Evolutionary conservation across 2,797 vertebrate species (phyloP), one percentile per base, ranked within the genome.

Genomic region (Catamblyrhynchus diadema): DNA sequence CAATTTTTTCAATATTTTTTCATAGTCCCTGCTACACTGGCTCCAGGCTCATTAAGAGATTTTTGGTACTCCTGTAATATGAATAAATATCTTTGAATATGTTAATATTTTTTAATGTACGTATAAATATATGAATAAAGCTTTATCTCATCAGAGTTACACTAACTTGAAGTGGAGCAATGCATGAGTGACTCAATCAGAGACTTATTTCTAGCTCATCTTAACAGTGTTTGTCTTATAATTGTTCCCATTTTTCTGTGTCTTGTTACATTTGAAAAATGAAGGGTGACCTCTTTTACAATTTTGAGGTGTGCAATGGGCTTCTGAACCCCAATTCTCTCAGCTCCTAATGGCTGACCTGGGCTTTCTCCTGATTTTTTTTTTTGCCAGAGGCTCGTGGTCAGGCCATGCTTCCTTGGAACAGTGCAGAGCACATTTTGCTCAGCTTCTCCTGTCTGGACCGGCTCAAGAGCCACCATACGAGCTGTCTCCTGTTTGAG

Each of bases 81-180:
- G 64, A 93, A 94, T 92, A 92, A 80, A 82, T 84, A 82, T 56
- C 0, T 86, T 79, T 56, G 83, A 90, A 81, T 79, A 72, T 44
- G 88, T 81, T 22, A 84, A 92, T 81, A 48, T 72, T 62, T 79
- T 90, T 79, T 91, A 64, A 88, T 70, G 28, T 24, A 69, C 23
- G 37, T 62, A 86, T 75, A 81, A 93, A 90, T 86, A 69, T 30
- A 88, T 81, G 10, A 92, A 61, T 84, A 88, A 69, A 86, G 5
- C 8, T 71, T 87, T 75, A 75, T 59, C 47, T 48, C 35, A 59
- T 79, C 70, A 90, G 48, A 75, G 37, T 69, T 84, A 39, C 18
- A 25, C 12, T 62, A 50, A 14, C 10, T 66, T 78, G 35, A 92
- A 95, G 39, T 32, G 42, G n/a, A 84, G n/a, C 47, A 72, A 47